A percentile compares a stretch with the other conserved stretches of the same genome.
These are phyloP conservation scores for Reinhardtius hippoglossoides DNA, from an alignment of 2,113 vertebrate species.

Conservation along the genomic window DNA sequence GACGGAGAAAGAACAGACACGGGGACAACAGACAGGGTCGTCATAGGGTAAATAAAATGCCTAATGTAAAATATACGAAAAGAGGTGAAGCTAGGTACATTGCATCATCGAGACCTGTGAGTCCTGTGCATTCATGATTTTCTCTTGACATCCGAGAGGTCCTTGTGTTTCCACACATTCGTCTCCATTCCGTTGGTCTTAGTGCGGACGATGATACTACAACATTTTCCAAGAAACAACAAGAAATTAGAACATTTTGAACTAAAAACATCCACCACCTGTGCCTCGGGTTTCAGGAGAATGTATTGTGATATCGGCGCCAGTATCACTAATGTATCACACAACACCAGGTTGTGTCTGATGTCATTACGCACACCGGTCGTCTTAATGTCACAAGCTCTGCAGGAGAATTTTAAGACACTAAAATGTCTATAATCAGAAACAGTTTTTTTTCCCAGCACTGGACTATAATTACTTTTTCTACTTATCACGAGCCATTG, in stretches of 20 bases:
- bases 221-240: too few species aligned
- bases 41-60: too few species aligned
- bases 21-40: too few species aligned
- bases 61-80: too few species aligned
- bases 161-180: neutral
- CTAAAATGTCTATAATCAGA: slow-evolving; percentile 1
- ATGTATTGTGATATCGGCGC: slow-evolving; percentile 30
- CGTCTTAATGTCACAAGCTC: slow-evolving; percentile 4
- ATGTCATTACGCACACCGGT: slow-evolving; percentile 29
- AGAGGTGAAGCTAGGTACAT: too few species aligned
- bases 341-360: slow-evolving; percentile 39
- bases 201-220: too few species aligned
- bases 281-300: neutral
- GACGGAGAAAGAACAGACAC: too few species aligned
- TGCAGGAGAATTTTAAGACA: slow-evolving; percentile 4
- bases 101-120: too few species aligned
- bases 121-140: too few species aligned
- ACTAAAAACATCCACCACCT: neutral
- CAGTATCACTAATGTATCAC: slow-evolving; percentile 47
- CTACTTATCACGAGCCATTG: slow-evolving; percentile 52
- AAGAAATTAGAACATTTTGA: too few species aligned
- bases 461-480: slow-evolving; percentile 61
- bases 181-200: neutral
- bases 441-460: slow-evolving; percentile 33
- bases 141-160: too few species aligned